Conservation (phyloP, 1,140 invertebrate species). For the Drosophila ogumai region DNA sequence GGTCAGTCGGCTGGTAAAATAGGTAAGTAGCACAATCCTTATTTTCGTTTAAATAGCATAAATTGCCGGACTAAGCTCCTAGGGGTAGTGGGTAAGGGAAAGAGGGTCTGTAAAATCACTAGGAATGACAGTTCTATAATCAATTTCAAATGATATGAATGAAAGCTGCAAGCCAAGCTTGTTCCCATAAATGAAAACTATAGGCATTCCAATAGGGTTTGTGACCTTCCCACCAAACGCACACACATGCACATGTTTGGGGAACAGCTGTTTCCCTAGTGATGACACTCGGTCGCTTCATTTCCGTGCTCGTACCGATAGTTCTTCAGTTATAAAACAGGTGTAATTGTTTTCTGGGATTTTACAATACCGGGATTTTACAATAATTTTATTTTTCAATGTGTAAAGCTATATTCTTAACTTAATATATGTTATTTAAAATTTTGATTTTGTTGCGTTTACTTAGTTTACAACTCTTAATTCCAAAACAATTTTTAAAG, state of each 20-base stretch:
- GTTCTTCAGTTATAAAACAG: conserved; percentile 1
- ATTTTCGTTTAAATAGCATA: not conserved
- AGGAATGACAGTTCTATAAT: not conserved
- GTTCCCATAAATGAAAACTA: conserved; percentile 12
- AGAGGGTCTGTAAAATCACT: not conserved
- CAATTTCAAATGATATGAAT: not conserved
- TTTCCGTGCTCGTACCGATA: conserved; percentile 15
- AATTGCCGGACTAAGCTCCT: not conserved
- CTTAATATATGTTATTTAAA: not conserved
- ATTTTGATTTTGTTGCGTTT: not conserved
- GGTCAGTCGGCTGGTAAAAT: conserved; percentile 83
- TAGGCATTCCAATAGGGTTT: conserved; percentile 69
- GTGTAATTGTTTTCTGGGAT: not conserved
- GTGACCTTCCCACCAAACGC: conserved; percentile 56
- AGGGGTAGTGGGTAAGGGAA: not conserved
- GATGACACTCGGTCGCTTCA: conserved; percentile 41
- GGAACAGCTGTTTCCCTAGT: conserved; percentile 58
- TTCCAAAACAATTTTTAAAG: not conserved
- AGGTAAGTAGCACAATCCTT: conserved; percentile 60
- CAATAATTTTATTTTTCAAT: not conserved
- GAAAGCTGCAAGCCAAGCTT: conserved; percentile 33
- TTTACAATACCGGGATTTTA: too few relatives aligned
- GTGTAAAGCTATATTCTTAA: not conserved
- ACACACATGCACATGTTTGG: conserved; percentile 37
- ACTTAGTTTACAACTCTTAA: not conserved